Conservation (phyloP, 2,113 vertebrate genomes). For the Pyxicephalus adspersus region DNA sequence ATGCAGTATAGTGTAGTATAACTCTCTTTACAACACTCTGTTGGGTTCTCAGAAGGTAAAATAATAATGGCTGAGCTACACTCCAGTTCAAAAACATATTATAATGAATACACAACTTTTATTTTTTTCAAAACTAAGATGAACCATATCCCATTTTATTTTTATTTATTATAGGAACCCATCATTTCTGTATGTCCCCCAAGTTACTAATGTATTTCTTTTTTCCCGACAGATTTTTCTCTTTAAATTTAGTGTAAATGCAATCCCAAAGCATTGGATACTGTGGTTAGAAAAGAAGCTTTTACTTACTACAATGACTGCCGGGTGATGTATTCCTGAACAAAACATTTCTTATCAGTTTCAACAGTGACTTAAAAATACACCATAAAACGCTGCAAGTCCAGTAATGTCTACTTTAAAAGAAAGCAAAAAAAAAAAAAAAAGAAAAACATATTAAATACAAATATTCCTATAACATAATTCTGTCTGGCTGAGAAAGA, state of each 20-base stretch:
- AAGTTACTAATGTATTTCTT: neutral
- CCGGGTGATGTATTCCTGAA: neutral
- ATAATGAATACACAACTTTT: too few species aligned
- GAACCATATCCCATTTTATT: neutral
- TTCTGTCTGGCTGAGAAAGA: constrained; percentile 12
- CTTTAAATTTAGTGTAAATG: neutral
- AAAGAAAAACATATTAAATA: neutral
- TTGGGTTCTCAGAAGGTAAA: too few species aligned
- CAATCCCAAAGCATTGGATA: neutral
- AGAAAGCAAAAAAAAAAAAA: neutral
- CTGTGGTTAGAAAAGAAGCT: neutral
- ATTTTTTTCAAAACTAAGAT: neutral
- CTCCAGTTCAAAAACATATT: too few species aligned
- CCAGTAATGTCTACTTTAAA: neutral
- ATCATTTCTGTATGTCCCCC: neutral
- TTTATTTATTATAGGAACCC: neutral
- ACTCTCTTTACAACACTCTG: too few species aligned
- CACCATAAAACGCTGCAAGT: neutral
- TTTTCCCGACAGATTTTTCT: neutral
- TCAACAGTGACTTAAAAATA: neutral
- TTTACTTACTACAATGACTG: neutral
- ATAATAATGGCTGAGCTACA: too few species aligned
- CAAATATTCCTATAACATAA: constrained; percentile 22
- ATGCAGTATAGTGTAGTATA: too few species aligned
- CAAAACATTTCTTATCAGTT: neutral